Base-by-base conservation (phyloP, 2,797 vertebrate species). In the Eupleurogrammus muticus region DNA sequence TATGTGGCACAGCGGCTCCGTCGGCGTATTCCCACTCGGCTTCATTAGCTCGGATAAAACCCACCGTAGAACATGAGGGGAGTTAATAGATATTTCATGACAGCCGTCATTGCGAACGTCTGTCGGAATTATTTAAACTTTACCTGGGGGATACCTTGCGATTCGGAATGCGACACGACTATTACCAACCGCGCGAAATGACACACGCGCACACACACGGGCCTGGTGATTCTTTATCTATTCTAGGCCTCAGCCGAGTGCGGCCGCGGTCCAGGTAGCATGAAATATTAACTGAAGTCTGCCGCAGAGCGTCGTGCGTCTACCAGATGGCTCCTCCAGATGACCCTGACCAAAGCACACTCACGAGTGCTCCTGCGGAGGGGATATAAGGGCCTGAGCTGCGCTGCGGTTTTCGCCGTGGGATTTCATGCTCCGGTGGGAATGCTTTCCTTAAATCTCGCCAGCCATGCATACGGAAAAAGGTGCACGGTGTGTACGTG, bases 391-490 rank as follows among this genome's bases (percentile, higher is more conserved):
- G n/a, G n/a, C n/a, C n/a, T n/a, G n/a, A n/a, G n/a, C n/a, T n/a
- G n/a, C 40, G 59, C 53, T 42, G 79, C 75, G 84, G 83, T 81
- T n/a, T 82, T 77, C 9, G 44, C 12, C 4, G 46, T 70, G 66
- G 80, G 74, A 84, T 89, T 88, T 87, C 67, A 84, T 46, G 70
- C 60, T 40, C 82, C 80, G 66, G 55, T 77, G 84, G 86, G 72
- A 81, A 77, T 46, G 56, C 53, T 38, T 87, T 53, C 61, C 78
- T 79, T n/a, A n/a, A 77, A 81, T 78, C 78, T 76, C 68, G n/a
- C 32, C n/a, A 77, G 67, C 35, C 13, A 59, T 75, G 80, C 82
- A 78, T 73, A 66, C 58, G 48, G 67, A 79, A n/a, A n/a, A n/a
- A 74, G 72, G 67, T 53, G 44, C 50, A 57, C 48, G 12, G 34